A percentile compares a stretch with the other conserved stretches of the same genome.
These are phyloP conservation scores for Drosophila subquinaria DNA, from an alignment of 2,888 invertebrate genomes.

Conservation along the genomic window DNA sequence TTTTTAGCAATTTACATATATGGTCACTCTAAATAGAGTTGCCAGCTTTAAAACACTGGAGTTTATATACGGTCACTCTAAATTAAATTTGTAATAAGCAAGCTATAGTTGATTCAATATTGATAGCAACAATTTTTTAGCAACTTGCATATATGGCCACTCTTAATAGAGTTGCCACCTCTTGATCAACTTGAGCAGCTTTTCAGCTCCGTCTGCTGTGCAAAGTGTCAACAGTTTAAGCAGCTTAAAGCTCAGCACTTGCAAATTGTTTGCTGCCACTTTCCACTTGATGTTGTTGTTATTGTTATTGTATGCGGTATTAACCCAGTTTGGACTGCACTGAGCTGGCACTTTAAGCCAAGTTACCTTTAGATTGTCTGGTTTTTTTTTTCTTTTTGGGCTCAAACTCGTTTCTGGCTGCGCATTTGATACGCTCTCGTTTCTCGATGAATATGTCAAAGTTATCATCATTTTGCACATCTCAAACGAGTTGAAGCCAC, in stretches of 20 bases:
- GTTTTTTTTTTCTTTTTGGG: constrained; percentile 26
- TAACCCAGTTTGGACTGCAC: constrained; percentile 52
- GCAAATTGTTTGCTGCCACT: constrained; percentile 7
- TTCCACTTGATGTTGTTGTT: not conserved
- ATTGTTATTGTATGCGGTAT: constrained; percentile 14
- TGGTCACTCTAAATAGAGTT: not conserved
- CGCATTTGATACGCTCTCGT: constrained; percentile 47
- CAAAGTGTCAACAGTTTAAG: constrained; percentile 25
- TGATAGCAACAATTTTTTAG: too few species aligned
- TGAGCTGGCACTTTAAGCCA: constrained; percentile 20
- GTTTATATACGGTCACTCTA: not conserved
- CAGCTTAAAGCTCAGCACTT: constrained; percentile 35
- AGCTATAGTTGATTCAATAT: not conserved
- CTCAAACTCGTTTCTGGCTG: constrained; percentile 45
- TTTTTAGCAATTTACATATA: too few species aligned
- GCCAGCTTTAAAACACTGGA: too few species aligned
- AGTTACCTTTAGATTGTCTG: constrained; percentile 27
- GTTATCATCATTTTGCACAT: constrained; percentile 58
- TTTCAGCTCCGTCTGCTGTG: constrained; percentile 7
- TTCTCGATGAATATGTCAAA: constrained; percentile 63
- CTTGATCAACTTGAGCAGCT: constrained; percentile 9
- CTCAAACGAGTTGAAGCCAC: constrained; percentile 52
- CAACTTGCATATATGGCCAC: not conserved
- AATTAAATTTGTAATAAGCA: not conserved
- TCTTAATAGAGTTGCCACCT: not conserved